Evolutionary conservation across 2,113 vertebrate genomes (phyloP).

Genomic region (Cichladusa arquata): DNA sequence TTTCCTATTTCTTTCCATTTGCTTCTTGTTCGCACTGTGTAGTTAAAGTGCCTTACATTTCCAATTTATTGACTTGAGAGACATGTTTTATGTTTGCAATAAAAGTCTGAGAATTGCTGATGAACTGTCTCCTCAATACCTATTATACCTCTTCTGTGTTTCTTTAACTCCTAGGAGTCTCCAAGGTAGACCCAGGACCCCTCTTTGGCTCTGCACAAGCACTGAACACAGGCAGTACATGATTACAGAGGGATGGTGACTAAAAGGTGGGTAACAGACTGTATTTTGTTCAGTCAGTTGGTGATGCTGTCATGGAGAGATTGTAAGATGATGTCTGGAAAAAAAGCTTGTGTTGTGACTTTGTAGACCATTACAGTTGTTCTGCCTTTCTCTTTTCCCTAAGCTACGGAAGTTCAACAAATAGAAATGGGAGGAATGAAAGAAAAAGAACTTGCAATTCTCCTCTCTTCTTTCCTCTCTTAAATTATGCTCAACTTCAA

Average conservation of each 20-base stretch:
- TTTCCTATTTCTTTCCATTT: neutral
- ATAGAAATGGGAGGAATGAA: neutral
- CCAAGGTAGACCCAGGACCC: neutral
- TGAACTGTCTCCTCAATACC: neutral
- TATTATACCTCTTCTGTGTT: neutral
- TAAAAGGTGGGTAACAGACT: slow-evolving; percentile 20
- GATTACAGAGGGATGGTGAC: slow-evolving; percentile 42
- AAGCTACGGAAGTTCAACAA: neutral
- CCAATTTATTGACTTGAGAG: slow-evolving; percentile 10
- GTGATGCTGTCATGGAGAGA: neutral
- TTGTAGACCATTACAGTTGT: neutral
- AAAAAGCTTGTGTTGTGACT: neutral
- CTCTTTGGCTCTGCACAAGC: neutral
- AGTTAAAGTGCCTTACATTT: neutral
- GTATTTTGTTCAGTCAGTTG: neutral
- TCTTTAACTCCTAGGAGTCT: slow-evolving; percentile 3
- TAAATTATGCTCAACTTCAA: neutral
- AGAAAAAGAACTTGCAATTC: neutral
- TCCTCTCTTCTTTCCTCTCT: neutral
- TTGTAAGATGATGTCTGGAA: neutral
- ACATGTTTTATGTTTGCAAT: neutral
- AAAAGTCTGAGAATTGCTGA: slow-evolving; percentile 38
- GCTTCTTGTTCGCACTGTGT: neutral
- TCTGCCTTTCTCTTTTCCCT: neutral
- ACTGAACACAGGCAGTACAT: neutral